Conservation (phyloP, 2,797 vertebrate species). For the Macrochelys suwanniensis region DNA sequence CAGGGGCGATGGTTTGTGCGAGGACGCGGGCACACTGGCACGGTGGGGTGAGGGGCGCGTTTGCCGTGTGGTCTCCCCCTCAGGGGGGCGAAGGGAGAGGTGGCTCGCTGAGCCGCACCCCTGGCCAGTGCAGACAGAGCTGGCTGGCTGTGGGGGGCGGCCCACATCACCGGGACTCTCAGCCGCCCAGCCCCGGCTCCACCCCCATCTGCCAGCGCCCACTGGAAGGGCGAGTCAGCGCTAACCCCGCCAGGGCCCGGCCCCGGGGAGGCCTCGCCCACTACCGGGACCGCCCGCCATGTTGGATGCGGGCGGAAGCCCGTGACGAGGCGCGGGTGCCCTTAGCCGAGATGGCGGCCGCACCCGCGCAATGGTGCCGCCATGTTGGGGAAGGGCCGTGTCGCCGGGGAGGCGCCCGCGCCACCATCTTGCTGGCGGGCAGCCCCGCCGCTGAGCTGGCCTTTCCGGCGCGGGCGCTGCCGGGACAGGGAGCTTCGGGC, state of each 20-base stretch:
- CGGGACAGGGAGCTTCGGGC: constrained; percentile 12
- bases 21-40: too few relatives aligned
- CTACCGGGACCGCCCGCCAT: not conserved
- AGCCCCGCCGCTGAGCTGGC: constrained; percentile 42
- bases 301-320: not conserved
- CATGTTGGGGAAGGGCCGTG: not conserved
- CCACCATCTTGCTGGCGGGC: constrained; percentile 50
- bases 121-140: not conserved
- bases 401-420: not conserved
- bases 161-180: too few relatives aligned
- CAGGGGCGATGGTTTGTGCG: not conserved
- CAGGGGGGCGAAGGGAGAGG: too few relatives aligned
- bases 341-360: not conserved
- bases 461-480: constrained; percentile 34
- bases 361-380: not conserved
- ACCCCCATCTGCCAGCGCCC: not conserved
- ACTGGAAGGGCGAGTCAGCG: not conserved
- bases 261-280: too few relatives aligned
- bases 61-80: too few relatives aligned
- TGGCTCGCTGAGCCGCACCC: too few relatives aligned
- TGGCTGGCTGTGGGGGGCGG: too few relatives aligned
- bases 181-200: too few relatives aligned
- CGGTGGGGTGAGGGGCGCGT: too few relatives aligned
- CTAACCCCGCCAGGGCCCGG: not conserved
- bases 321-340: not conserved